These are phyloP conservation scores for Sandelia bainsii DNA, from an alignment of 2,797 vertebrate genomes.

Conservation along the genomic window DNA sequence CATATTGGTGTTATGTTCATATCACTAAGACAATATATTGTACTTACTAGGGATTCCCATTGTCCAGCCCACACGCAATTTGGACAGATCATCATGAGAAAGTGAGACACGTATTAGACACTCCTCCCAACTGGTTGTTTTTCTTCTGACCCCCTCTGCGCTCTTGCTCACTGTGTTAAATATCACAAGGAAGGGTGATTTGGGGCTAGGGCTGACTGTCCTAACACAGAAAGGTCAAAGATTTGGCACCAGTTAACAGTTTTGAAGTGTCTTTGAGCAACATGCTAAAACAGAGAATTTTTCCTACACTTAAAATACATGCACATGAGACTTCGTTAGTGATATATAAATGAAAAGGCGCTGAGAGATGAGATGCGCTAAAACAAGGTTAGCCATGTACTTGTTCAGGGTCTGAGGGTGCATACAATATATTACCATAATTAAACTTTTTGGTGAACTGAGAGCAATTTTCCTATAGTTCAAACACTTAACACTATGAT, in stretches of 20 bases:
- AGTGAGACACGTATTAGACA: conserved; percentile 41
- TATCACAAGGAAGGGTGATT: conserved; percentile 72
- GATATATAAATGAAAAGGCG: conserved; percentile 31
- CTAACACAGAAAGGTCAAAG: conserved; percentile 76
- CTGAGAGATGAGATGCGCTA: conserved; percentile 15
- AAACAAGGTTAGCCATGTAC: conserved; percentile 43
- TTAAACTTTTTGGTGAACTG: conserved; percentile 60
- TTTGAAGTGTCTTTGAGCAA: conserved; percentile 70
- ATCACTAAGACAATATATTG: not conserved
- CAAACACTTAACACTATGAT: conserved; percentile 55
- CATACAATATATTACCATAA: conserved; percentile 53
- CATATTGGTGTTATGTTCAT: not conserved
- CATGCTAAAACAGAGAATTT: conserved; percentile 34
- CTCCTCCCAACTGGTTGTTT: conserved; percentile 60
- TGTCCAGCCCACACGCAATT: conserved; percentile 17
- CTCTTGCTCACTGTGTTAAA: conserved; percentile 74
- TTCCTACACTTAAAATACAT: conserved; percentile 7
- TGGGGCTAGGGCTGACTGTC: conserved; percentile 67
- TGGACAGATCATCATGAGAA: conserved; percentile 22
- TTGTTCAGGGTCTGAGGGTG: conserved; percentile 39
- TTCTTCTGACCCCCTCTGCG: conserved; percentile 58
- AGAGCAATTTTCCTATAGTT: conserved; percentile 51
- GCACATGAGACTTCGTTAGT: conserved; percentile 22
- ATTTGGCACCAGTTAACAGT: conserved; percentile 64
- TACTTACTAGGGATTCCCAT: not conserved